Conservation (phyloP, 2,888 invertebrate genomes). For the Willowsia nigromaculata region DNA sequence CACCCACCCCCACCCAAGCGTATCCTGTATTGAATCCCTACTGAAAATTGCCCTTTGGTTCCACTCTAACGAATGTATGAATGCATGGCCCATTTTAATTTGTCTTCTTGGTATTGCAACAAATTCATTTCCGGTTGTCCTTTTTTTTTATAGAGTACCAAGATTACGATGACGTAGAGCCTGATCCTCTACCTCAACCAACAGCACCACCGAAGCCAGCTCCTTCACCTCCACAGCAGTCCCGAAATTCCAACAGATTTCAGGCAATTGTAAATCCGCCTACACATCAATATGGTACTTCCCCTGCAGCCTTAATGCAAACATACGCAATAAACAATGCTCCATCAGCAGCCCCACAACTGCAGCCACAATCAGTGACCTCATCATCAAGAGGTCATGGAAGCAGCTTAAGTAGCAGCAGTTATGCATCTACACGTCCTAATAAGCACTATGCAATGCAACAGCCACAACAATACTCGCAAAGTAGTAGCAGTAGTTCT, state of each 20-base stretch:
- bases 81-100: slow-evolving; percentile 1
- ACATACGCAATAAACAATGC: slow-evolving; percentile 2
- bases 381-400: slow-evolving; percentile 48
- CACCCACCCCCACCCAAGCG: slow-evolving; percentile 36
- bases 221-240: not conserved
- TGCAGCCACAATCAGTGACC: slow-evolving; percentile 20
- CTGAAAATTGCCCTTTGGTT: not conserved
- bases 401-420: slow-evolving; percentile 52
- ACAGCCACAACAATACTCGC: slow-evolving; percentile 63
- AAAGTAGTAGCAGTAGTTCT: slow-evolving; percentile 58
- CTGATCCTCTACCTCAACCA: slow-evolving; percentile 51
- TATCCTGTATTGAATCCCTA: slow-evolving; percentile 1
- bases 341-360: not conserved
- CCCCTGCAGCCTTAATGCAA: slow-evolving; percentile 11
- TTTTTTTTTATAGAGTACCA: slow-evolving; percentile 48
- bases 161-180: slow-evolving; percentile 58
- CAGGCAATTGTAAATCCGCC: slow-evolving; percentile 44
- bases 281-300: slow-evolving; percentile 59
- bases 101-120: slow-evolving; percentile 2
- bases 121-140: slow-evolving; percentile 34
- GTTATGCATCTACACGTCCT: slow-evolving; percentile 52
- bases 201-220: slow-evolving; percentile 2
- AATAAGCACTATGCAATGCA: slow-evolving; percentile 63
- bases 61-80: slow-evolving; percentile 33
- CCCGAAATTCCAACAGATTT: slow-evolving; percentile 36